Evolutionary conservation across 2,797 vertebrate genomes (phyloP), one percentile per base, ranked within the genome.

Genomic region (Masticophis lateralis): DNA sequence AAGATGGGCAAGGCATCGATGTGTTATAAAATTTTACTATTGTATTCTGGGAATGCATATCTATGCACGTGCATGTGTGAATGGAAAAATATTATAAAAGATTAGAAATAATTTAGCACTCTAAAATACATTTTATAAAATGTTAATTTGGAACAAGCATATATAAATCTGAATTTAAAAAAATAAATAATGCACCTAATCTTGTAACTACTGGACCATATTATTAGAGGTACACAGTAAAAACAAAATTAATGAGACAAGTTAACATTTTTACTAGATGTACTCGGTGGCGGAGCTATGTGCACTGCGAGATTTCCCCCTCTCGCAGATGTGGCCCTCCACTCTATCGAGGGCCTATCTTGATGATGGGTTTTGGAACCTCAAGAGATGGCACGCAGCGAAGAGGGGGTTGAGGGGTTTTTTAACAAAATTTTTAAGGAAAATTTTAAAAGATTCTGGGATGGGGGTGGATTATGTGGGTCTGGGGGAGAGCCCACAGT

Each of bases 81-180:
- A 55, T 90, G 43, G 69, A 89, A 93, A 93, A 91, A 91, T 86
- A 43, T 63, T 63, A 91, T n/a, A 55, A 55, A 89, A 56, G 89
- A n/a, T 91, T 86, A 91, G 32, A 37, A 86, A 47, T 57, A 37
- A 86, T 43, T 91, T 86, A 92, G 47, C 18, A n/a, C 27, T 57
- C 20, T 8, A 51, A 89, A 89, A 28, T 12, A 69, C 14, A 90
- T 43, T 79, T 90, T n/a, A 74, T 18, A 91, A 43, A 56, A 56
- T 53, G 11, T 57, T 90, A 27, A 66, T 43, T 47, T 32, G 61
- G 47, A 66, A 61, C n/a, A 56, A 61, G 22, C n/a, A 28, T 66
- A 60, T 89, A 74, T 74, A 74, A 74, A 74, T 37, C 28, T 66
- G 28, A 66, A 66, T 47, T 89, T 61, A 1, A n/a, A 55, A 87